phyloP scores from a whole-genome alignment of 2,797 vertebrate genomes.

The Enteromius mattozi region DNA sequence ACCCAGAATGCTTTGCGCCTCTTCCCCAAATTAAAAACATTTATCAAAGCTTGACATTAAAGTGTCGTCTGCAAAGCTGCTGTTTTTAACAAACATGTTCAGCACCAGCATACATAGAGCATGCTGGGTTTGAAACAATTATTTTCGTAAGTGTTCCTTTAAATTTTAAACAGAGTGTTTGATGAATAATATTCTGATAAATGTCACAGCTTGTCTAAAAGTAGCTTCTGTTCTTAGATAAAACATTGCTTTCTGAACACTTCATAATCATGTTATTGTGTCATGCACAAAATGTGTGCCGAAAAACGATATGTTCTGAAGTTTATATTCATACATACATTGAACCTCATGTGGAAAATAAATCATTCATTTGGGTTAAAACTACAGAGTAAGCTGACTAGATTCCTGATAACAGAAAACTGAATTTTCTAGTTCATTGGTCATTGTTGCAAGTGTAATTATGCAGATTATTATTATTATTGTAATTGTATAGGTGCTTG shows the following conservation, averaged over 20 bases:
- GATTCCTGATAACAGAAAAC: neutral
- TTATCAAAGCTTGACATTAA: constrained; percentile 70
- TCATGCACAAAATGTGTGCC: neutral
- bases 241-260: neutral
- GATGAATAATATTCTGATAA: neutral
- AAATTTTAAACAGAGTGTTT: neutral
- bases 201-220: neutral
- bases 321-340: neutral
- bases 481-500: neutral
- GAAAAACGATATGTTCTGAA: neutral
- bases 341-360: constrained; percentile 71
- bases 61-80: neutral
- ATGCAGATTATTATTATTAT: neutral
- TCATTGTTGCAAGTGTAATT: neutral
- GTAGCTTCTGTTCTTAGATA: neutral
- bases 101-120: too few species aligned
- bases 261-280: neutral
- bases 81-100: neutral
- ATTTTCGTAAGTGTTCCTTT: neutral
- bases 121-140: neutral
- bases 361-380: neutral
- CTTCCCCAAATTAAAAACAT: constrained; percentile 85
- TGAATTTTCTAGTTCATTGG: neutral
- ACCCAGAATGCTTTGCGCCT: constrained; percentile 88
- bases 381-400: neutral